Base-by-base conservation (phyloP, 2,797 vertebrate species). In the Leptatherina wallacei region DNA sequence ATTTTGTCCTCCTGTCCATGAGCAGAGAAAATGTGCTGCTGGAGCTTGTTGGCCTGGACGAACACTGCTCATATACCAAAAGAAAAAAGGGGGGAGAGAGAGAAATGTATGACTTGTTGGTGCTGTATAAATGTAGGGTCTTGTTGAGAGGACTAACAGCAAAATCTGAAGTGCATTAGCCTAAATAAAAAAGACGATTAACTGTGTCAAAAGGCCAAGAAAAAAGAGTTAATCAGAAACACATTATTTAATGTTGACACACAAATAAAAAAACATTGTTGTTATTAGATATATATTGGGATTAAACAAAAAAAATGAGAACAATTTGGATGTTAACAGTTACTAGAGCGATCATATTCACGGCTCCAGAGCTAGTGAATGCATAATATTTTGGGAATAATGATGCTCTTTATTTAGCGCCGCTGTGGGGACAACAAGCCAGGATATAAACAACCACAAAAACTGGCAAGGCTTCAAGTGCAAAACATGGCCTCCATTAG, bases 1-100 rank as follows among this genome's bases (percentile, higher is more conserved):
- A 99, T 99, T 93, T 99, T 99, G 90, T 99, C 98, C 88, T 99
- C 98, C 88, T 99, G 98, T 80, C 98, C 98, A 0, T 99, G 98
- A 83, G 97, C 98, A 27, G 98, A 97, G 85, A 99, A 99, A 94
- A 99, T 99, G 92, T 99, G 98, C 93, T 99, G 98, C 94, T 99
- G 98, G 82, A 99, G 95, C 94, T 99, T 99, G 94, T 97, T 99
- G 89, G 97, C 97, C 93, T 99, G 97, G 91, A 98, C 97, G 62
- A 98, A 98, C 91, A 98, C 97, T 98, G 93, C 16, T 33, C 69
- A 60, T 56, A 40, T 3, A 40, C 14, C 56, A 35, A 61, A 65
- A 12, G 62, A 47, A 65, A 42, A 6, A 51, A 49, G 58, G 4
- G 57, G 49, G 6, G 71, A 36, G 71, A 52, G 27, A 1, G 22